Evolutionary conservation across 2,113 vertebrate genomes (phyloP), one percentile per base, ranked within the genome.

Genomic region (Ptilorrhoa leucosticta): DNA sequence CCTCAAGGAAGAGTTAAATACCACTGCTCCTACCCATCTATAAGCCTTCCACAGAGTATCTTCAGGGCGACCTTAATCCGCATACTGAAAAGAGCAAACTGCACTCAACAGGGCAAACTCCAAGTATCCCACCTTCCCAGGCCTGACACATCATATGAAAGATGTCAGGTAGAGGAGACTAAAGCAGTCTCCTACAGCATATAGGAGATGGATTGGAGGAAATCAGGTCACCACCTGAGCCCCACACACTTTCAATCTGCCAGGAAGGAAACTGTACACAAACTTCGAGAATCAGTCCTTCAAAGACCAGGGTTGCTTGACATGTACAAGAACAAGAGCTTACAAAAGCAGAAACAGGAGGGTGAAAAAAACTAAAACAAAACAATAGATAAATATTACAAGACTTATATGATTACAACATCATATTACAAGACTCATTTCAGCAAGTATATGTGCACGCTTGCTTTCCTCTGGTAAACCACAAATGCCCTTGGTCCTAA

Each of bases 361-460:
- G 9, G 4, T 1, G 3, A 0, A 3, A 37, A 30, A 40, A 35
- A 4, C 3, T 31, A 12, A 37, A 56, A 30, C 23, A 58, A 63
- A 30, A 7, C 8, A 58, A 13, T 3, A 73, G 27, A 44, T 24
- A 84, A 75, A 39, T 45, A 70, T 27, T 66, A 27, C 6, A 75
- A 75, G 35, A 83, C 45, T 78, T 24, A 4, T 0, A 60, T 45
- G 26, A 60, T 42, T 60, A 50, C 31, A 50, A 42, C 12, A 50
- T 50, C 24, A 27, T 33, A 42, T 24, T 71, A 42, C 6, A 83
- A 76, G n/a, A 87, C 35, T 83, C 15, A 73, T 64, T 90, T 50
- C 24, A 80, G 28, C 76, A 95, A 84, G 40, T 91, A 22, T 60
- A 79, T 24, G 1, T 6, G 6, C 3, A 48, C 0, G 0, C 4